Evolutionary conservation across 2,113 vertebrate species (phyloP), one percentile per base, ranked within the genome.

Genomic region (Ifrita kowaldi): DNA sequence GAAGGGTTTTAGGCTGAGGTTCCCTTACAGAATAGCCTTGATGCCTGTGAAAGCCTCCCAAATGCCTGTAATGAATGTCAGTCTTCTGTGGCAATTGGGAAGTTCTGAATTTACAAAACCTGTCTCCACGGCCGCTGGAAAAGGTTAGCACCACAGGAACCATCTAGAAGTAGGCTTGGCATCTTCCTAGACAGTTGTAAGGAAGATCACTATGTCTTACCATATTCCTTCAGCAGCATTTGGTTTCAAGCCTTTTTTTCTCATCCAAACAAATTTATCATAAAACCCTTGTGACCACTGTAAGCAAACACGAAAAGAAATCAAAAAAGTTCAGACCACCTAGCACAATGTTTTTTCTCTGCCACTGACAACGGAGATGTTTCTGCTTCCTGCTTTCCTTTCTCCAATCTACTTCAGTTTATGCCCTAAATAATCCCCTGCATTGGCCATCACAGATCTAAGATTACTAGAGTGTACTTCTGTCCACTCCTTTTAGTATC

Each of bases 51-150:
- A 93, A 75, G 12, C 16, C 37, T 89, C n/a, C 7, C 20, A 84
- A 70, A 81, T 27, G 5, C 24, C 21, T 62, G 9, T 32, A 56
- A 52, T 3, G 0, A 84, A 35, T 10, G 11, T 35, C 37, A 90
- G 33, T n/a, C 20, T 37, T 50, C 33, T 37, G 27, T 3, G 0
- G 16, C n/a, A 78, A 7, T 2, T 56, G 18, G 5, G 11, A 82
- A 82, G 35, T 68, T 68, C 32, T 68, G 32, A 73, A 84, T 56
- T 69, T 70, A 52, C 33, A 69, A 64, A 82, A 44, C 26, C 16
- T 52, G 8, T 73, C 60, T 32, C 22, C 41, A 44, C 0, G 0
- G 35, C 20, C 1, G 1, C 23, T 47, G 50, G 44, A 65, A 37
- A 18, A 68, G 12, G 12, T 71, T 33, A 76, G n/a, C 10, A 64